These are phyloP conservation scores for Asarcornis scutulata DNA, from an alignment of 2,113 vertebrate species.

Conservation along the genomic window DNA sequence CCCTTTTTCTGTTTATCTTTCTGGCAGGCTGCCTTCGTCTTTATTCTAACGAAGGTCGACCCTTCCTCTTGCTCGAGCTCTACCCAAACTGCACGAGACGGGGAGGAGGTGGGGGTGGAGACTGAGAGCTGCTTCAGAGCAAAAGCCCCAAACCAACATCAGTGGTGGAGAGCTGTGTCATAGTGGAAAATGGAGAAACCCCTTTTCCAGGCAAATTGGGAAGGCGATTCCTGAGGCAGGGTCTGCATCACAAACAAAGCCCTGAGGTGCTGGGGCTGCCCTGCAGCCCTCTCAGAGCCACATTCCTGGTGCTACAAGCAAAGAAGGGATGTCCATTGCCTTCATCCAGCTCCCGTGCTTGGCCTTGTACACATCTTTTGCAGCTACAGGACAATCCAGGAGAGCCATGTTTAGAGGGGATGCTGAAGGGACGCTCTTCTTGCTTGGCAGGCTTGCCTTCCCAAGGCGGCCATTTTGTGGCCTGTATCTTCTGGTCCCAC, in stretches of 20 bases:
- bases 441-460: neutral
- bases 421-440: neutral
- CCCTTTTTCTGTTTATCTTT: neutral
- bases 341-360: neutral
- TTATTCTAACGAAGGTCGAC: neutral
- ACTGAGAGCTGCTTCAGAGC: neutral
- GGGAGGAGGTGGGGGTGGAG: neutral
- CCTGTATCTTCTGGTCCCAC: neutral
- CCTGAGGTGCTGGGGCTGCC: neutral
- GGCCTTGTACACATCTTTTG: neutral
- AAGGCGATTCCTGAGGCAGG: neutral
- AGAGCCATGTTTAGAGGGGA: neutral
- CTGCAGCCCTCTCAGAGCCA: neutral
- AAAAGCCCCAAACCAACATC: neutral
- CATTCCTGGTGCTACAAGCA: neutral
- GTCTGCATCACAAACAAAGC: neutral
- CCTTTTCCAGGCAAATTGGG: neutral
- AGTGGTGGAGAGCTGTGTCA: neutral
- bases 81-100: neutral
- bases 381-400: neutral
- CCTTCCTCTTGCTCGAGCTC: neutral
- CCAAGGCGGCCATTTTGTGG: neutral
- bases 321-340: neutral
- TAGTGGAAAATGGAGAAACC: neutral
- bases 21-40: slow-evolving; percentile 13